Evolutionary conservation across 1,140 invertebrate genomes (phyloP).

Genomic region (Ectropis grisescens): DNA sequence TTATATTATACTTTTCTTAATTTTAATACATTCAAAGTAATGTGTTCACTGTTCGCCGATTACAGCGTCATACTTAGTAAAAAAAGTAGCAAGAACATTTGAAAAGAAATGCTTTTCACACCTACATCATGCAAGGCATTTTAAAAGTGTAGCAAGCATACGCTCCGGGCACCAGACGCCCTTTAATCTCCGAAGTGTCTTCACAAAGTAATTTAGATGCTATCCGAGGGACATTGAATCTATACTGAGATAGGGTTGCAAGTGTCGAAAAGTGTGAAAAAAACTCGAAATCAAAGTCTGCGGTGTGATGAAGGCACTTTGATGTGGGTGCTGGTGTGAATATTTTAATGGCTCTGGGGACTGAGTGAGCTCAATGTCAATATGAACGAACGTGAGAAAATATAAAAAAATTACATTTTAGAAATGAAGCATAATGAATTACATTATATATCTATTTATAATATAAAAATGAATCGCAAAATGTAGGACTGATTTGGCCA

Average conservation of each 20-base stretch:
- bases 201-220: conserved; percentile 55
- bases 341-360: no score
- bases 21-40: neutral
- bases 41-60: neutral
- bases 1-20: neutral
- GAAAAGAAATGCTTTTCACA: neutral
- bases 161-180: conserved; percentile 47
- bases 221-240: conserved; percentile 44
- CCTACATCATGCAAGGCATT: neutral
- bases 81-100: neutral
- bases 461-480: neutral
- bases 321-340: conserved; percentile 2
- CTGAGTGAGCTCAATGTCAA: no score
- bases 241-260: conserved; percentile 27
- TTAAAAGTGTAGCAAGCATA: conserved; percentile 10
- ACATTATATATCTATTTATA: neutral
- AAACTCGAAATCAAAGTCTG: conserved; percentile 22
- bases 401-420: neutral
- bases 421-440: neutral
- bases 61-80: neutral
- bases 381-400: no score
- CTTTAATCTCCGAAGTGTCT: conserved; percentile 59
- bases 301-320: conserved; percentile 10
- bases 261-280: conserved; percentile 28
- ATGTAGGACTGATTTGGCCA: no score